Evolutionary conservation across 2,888 invertebrate species (phyloP).

Genomic region (Ophion costatus): DNA sequence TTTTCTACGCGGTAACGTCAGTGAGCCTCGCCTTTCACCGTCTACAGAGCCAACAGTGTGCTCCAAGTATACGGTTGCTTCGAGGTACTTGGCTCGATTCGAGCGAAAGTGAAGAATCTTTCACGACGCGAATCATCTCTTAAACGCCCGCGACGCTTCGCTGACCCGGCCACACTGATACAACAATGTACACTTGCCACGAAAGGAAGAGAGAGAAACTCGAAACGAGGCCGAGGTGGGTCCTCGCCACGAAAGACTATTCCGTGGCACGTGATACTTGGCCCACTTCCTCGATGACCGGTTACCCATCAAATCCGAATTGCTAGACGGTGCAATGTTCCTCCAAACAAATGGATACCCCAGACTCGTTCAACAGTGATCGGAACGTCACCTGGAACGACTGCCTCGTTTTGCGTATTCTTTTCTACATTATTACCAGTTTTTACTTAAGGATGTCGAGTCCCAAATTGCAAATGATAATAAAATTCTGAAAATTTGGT

Average conservation of each 20-base stretch:
- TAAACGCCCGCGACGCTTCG: conserved; percentile 22
- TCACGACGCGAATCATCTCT: conserved; percentile 11
- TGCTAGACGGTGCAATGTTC: background rate
- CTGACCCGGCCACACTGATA: conserved; percentile 28
- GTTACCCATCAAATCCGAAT: conserved; percentile 36
- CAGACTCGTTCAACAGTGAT: background rate
- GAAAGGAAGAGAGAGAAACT: background rate
- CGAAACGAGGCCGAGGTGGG: conserved; percentile 37
- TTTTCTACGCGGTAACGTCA: background rate
- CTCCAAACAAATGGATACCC: background rate
- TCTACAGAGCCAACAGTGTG: background rate
- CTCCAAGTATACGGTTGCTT: background rate
- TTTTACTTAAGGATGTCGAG: too few relatives aligned
- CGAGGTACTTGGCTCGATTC: conserved; percentile 4
- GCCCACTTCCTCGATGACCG: conserved; percentile 51
- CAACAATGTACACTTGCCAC: conserved; percentile 18
- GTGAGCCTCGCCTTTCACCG: conserved; percentile 15
- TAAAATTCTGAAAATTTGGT: too few relatives aligned
- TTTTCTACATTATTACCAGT: background rate
- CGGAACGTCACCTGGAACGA: background rate
- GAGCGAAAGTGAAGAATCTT: conserved; percentile 52
- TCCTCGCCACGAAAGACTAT: conserved; percentile 24
- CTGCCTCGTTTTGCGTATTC: background rate
- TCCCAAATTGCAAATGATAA: too few relatives aligned
- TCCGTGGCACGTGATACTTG: conserved; percentile 37